Evolutionary conservation across 2,113 vertebrate species (phyloP).

Genomic region (Tetrao urogallus): DNA sequence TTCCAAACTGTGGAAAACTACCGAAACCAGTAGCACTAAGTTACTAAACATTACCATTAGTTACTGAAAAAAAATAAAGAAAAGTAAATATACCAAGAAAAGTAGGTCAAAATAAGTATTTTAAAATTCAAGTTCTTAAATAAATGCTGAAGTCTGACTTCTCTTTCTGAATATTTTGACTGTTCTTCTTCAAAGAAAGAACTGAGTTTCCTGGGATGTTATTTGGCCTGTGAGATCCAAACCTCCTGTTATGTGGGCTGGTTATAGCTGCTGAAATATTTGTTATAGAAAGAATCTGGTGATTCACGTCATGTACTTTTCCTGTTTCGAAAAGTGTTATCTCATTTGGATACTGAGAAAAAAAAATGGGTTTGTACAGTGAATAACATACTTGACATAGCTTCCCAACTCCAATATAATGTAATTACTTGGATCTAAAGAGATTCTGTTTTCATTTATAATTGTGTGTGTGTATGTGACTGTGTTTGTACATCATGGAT

Average conservation of each 20-base stretch:
- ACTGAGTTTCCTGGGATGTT: background rate
- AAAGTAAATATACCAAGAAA: background rate
- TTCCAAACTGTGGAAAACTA: background rate
- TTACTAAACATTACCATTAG: background rate
- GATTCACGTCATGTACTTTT: background rate
- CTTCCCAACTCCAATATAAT: background rate
- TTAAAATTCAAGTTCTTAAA: background rate
- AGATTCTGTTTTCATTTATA: background rate
- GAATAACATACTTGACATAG: background rate
- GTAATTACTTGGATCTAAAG: background rate
- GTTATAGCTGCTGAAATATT: background rate
- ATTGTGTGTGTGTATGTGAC: background rate
- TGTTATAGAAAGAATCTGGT: background rate
- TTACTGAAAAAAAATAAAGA: background rate
- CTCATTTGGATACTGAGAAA: constrained; percentile 10
- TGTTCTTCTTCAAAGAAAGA: background rate
- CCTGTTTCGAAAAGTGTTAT: background rate
- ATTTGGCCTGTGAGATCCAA: background rate
- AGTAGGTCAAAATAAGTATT: background rate
- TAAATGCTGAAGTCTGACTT: constrained; percentile 1
- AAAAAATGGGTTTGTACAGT: background rate
- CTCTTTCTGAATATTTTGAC: background rate
- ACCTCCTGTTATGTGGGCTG: constrained; percentile 10
- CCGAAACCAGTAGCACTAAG: background rate
- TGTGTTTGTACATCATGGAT: background rate